Base-by-base conservation (phyloP, 2,888 invertebrate genomes). In the Athalia circularis region DNA sequence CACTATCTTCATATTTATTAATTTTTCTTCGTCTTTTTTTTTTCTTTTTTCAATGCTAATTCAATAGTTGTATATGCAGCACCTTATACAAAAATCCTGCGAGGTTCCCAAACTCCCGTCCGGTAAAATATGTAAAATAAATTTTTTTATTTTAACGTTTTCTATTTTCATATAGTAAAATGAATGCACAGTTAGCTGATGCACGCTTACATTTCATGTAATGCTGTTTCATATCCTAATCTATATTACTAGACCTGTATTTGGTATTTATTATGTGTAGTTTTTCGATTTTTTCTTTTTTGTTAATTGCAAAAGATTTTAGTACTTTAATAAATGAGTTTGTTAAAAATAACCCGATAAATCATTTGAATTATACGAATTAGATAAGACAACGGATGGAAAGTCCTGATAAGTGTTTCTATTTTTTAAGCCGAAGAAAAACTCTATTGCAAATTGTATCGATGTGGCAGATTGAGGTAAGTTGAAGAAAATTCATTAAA, bases 301-400 rank as follows among this genome's bases (percentile, higher is more conserved):
- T 70, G 67, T 67, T 67, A 67, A 67, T 67, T 67, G 52, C 57
- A 57, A 54, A 29, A 11, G n/a, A 70, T 70, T 70, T 70, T 70
- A 70, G 54, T 70, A 70, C 70, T 54, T 54, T 70, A 70, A 70
- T 70, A 70, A 70, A 70, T 70, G 57, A 70, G 70, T 70, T 70
- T 70, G 70, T 70, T 70, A 70, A 70, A 15, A 70, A 70, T 43
- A 65, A 65, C 11, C 29, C 29, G 29, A 64, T 9, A 43, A 54
- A 70, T 70, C 70, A 70, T 70, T 70, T 57, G 11, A 6, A 54
- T 54, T 29, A 29, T 29, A 29, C 29, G 29, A 29, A 2, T 29
- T 29, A 29, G 29, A 29, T 29, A 29, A 29, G 29, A 29, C 0
- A 29, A 29, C 29, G 29, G 29, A 29, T 29, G 29, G 2, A 29